These are phyloP conservation scores for Poecile montanus DNA, from an alignment of 2,797 vertebrate species.

Conservation along the genomic window DNA sequence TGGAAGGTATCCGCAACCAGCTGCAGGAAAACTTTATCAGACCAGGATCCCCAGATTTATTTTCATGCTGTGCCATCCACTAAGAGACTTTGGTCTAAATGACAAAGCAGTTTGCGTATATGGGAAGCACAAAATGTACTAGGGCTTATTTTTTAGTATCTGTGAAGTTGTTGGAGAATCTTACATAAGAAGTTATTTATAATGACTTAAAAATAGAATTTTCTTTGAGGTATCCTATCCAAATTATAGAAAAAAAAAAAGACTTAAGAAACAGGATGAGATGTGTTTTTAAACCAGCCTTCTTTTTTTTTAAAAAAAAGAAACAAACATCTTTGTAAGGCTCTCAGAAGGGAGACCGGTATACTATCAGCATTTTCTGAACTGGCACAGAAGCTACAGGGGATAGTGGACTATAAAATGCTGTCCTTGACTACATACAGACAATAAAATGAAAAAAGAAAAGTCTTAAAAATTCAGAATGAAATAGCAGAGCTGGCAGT, in stretches of 20 bases:
- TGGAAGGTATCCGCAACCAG: background rate
- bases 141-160: conserved; percentile 17
- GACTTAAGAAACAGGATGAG: background rate
- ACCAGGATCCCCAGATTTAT: conserved; percentile 6
- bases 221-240: conserved; percentile 38
- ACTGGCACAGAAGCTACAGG: background rate
- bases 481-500: background rate
- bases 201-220: conserved; percentile 33
- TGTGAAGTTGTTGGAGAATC: conserved; percentile 34
- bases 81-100: background rate
- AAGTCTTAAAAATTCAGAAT: background rate
- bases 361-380: background rate
- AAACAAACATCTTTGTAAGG: background rate
- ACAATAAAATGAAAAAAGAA: background rate
- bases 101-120: background rate
- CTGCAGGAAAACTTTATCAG: background rate
- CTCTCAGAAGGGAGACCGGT: background rate
- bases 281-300: background rate
- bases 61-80: background rate
- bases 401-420: background rate
- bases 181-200: conserved; percentile 51
- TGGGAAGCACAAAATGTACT: conserved; percentile 31
- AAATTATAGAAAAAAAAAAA: background rate
- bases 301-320: background rate
- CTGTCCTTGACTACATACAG: background rate